phyloP scores from a whole-genome alignment of 2,888 invertebrate species.

The Dugesia japonica region DNA sequence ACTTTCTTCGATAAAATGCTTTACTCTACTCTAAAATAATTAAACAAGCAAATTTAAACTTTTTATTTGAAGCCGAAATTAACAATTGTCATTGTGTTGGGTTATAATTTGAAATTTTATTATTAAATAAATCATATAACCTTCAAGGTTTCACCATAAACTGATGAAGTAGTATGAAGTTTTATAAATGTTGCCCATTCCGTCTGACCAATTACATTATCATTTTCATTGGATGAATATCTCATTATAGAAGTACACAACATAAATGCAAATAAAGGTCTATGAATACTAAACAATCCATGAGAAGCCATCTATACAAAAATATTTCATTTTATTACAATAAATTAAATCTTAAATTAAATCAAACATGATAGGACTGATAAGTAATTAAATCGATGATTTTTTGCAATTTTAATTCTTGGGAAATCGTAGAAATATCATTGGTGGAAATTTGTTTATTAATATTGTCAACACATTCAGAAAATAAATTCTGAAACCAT shows the following conservation, averaged over 20 bases:
- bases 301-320: constrained; percentile 44
- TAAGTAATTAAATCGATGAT: constrained; percentile 37
- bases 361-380: constrained; percentile 36
- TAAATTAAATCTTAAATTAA: no score
- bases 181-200: not conserved
- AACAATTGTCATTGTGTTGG: no score
- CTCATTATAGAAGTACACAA: constrained; percentile 43
- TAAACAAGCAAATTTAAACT: no score
- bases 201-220: not conserved
- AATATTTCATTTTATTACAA: no score
- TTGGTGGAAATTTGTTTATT: not conserved
- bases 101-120: no score
- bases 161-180: not conserved
- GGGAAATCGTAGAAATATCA: not conserved
- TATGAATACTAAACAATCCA: constrained; percentile 45
- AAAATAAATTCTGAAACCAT: constrained; percentile 46
- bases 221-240: not conserved
- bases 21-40: no score
- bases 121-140: no score
- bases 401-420: constrained; percentile 17
- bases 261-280: constrained; percentile 46
- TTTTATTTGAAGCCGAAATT: no score
- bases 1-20: no score
- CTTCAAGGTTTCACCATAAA: not conserved
- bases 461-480: constrained; percentile 23